Percentiles rank a stretch among this genome's conserved stretches.
phyloP scores from a whole-genome alignment of 2,113 vertebrate species.

The Odobenus rosmarus region DNA sequence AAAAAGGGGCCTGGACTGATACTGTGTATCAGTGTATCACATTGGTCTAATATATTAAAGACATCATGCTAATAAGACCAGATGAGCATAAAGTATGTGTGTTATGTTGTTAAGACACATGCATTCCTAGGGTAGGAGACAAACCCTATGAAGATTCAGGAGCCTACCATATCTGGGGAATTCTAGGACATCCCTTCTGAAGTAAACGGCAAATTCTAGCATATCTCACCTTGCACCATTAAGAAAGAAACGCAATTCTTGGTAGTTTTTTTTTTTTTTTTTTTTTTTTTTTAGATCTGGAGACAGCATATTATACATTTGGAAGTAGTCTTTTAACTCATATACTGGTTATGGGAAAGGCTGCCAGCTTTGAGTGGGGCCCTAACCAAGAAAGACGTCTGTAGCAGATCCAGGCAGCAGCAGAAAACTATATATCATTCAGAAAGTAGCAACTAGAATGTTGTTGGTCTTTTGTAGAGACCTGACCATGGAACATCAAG shows the following conservation, averaged over 20 bases:
- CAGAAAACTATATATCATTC: neutral
- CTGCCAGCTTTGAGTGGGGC: neutral
- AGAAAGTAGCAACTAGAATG: neutral
- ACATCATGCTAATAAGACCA: neutral
- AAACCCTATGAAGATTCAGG: neutral
- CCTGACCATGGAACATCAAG: neutral
- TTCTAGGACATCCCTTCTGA: neutral
- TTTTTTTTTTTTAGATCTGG: neutral
- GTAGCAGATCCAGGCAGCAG: neutral
- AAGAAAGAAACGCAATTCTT: neutral
- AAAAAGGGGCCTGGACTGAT: neutral
- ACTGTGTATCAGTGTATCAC: neutral
- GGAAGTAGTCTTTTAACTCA: neutral
- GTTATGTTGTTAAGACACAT: neutral
- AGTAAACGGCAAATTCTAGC: neutral
- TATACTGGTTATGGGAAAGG: neutral
- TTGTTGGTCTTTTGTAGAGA: neutral
- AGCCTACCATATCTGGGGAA: neutral
- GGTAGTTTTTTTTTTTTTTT: neutral
- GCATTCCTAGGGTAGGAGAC: neutral
- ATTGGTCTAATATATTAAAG: neutral
- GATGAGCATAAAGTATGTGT: neutral
- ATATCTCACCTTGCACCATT: neutral
- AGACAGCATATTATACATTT: neutral
- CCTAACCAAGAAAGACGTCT: neutral